A percentile compares a stretch with the other conserved stretches of the same genome.
phyloP scores from a whole-genome alignment of 2,888 invertebrate genomes.

The Cataglyphis livida region DNA sequence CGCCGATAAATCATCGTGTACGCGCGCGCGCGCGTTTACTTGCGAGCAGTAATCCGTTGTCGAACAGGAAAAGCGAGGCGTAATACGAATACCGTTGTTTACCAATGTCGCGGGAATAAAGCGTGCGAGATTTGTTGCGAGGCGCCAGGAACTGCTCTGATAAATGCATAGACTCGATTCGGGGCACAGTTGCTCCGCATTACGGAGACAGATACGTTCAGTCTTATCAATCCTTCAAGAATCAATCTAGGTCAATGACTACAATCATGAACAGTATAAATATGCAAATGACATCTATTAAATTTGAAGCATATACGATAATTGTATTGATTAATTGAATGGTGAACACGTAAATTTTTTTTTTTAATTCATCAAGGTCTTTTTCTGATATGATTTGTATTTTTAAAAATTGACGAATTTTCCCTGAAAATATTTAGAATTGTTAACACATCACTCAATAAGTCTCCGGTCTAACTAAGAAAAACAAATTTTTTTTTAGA shows the following conservation, averaged over 20 bases:
- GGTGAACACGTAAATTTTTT: neutral
- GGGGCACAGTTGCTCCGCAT: neutral
- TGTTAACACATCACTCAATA: no score
- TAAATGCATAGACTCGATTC: slow-evolving; percentile 33
- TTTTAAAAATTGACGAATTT: no score
- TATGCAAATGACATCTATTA: neutral
- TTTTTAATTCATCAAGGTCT: neutral
- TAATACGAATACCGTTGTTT: slow-evolving; percentile 26
- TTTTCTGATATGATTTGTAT: neutral
- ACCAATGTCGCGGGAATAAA: slow-evolving; percentile 11
- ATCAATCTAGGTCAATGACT: neutral
- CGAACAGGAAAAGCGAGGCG: slow-evolving; percentile 35
- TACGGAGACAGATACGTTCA: neutral
- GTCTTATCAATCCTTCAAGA: neutral
- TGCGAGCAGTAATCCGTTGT: slow-evolving; percentile 37
- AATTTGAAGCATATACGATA: neutral
- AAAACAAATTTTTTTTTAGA: no score
- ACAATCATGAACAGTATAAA: neutral
- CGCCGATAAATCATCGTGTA: slow-evolving; percentile 37
- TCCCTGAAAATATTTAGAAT: neutral
- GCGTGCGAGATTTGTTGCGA: slow-evolving; percentile 29
- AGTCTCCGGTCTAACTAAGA: no score
- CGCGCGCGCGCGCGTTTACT: neutral
- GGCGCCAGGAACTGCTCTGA: neutral
- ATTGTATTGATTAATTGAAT: neutral